phyloP scores from a whole-genome alignment of 2,888 invertebrate genomes.

The Elmis aenea region DNA sequence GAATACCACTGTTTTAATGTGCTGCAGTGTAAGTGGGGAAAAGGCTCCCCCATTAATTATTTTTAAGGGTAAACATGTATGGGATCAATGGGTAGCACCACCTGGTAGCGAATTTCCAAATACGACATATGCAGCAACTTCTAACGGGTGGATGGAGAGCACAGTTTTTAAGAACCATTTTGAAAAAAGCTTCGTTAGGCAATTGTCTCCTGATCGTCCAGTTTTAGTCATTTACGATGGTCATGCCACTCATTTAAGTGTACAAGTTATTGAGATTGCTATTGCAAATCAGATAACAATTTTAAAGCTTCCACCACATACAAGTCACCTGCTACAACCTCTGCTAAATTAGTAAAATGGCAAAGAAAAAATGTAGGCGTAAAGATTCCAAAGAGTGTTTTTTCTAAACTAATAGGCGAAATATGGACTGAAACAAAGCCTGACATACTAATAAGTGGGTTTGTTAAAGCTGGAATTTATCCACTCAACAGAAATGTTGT shows the following conservation, averaged over 20 bases:
- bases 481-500: constrained; percentile 15
- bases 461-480: constrained; percentile 20
- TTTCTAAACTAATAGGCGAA: constrained; percentile 20
- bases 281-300: constrained; percentile 24
- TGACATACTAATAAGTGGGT: constrained; percentile 19
- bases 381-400: constrained; percentile 21
- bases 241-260: constrained; percentile 8
- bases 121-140: constrained; percentile 32
- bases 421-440: constrained; percentile 14
- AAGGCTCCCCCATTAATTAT: constrained; percentile 36
- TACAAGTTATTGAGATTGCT: constrained; percentile 24
- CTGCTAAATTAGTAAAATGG: constrained; percentile 23
- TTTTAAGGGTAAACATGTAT: constrained; percentile 36
- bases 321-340: constrained; percentile 29
- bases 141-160: constrained; percentile 34
- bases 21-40: constrained; percentile 26
- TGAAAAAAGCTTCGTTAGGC: constrained; percentile 25
- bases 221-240: constrained; percentile 21
- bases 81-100: constrained; percentile 25
- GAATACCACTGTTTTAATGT: constrained; percentile 32
- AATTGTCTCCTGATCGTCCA: constrained; percentile 23
- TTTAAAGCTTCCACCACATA: constrained; percentile 28
- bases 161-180: constrained; percentile 23
- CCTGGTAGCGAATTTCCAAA: constrained; percentile 23
- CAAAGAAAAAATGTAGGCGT: constrained; percentile 17